phyloP scores from a whole-genome alignment of 2,888 invertebrate species.

The Acrocyrtus sp. region DNA sequence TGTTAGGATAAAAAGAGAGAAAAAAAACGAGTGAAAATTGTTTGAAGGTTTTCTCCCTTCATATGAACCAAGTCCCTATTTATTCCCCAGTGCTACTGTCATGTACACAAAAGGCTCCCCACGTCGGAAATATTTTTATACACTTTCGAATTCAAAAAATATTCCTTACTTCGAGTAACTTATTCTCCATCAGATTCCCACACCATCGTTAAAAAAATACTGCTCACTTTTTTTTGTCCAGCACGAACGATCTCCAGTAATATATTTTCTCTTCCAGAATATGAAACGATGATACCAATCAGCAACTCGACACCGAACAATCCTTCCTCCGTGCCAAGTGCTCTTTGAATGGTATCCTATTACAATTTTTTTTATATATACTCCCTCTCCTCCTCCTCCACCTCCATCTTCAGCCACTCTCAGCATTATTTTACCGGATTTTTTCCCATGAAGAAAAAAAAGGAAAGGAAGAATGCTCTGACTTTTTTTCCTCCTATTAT shows the following conservation, averaged over 20 bases:
- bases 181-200: background rate
- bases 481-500: background rate
- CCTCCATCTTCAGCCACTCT: too few species aligned
- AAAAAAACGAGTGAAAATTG: background rate
- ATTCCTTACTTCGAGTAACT: background rate
- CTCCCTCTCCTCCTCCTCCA: background rate
- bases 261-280: too few species aligned
- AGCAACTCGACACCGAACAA: background rate
- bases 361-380: background rate
- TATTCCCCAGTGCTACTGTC: too few species aligned
- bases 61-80: background rate
- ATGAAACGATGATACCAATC: background rate
- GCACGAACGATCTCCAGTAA: too few species aligned
- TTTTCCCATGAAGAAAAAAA: too few species aligned
- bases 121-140: background rate
- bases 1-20: background rate
- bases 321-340: background rate
- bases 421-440: too few species aligned
- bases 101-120: background rate
- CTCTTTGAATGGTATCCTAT: background rate
- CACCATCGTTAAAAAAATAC: background rate
- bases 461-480: too few species aligned
- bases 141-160: background rate
- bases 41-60: background rate
- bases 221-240: too few species aligned